Evolutionary conservation across 1,140 invertebrate genomes (phyloP).

Genomic region (Ridgeia piscesae): DNA sequence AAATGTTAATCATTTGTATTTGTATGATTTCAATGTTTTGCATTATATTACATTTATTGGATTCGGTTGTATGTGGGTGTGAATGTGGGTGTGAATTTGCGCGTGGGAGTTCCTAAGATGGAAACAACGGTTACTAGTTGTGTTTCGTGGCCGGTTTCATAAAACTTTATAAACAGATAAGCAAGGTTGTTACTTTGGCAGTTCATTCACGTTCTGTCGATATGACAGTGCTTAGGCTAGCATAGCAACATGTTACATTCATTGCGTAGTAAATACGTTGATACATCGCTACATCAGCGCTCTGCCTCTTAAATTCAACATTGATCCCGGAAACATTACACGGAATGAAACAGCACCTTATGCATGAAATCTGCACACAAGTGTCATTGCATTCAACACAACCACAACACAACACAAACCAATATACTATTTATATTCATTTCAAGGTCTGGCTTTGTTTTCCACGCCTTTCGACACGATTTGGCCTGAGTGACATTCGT

Average conservation of each 20-base stretch:
- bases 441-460: neutral
- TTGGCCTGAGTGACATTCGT: neutral
- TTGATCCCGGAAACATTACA: neutral
- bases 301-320: neutral
- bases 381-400: neutral
- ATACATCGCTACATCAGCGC: neutral
- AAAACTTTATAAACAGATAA: too few relatives aligned
- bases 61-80: too few relatives aligned
- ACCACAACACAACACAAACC: neutral
- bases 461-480: neutral
- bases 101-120: too few relatives aligned
- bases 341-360: neutral
- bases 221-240: neutral
- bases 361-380: too few relatives aligned
- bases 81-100: too few relatives aligned
- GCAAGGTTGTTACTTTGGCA: too few relatives aligned
- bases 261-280: neutral
- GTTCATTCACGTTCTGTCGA: too few relatives aligned
- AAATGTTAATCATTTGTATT: too few relatives aligned
- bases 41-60: too few relatives aligned
- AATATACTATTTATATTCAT: neutral
- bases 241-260: neutral
- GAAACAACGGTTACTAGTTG: too few relatives aligned
- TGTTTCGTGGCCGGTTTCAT: too few relatives aligned
- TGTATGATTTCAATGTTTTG: too few relatives aligned